These are phyloP conservation scores for Camelus dromedarius DNA, from an alignment of 2,113 vertebrate genomes.

Conservation along the genomic window DNA sequence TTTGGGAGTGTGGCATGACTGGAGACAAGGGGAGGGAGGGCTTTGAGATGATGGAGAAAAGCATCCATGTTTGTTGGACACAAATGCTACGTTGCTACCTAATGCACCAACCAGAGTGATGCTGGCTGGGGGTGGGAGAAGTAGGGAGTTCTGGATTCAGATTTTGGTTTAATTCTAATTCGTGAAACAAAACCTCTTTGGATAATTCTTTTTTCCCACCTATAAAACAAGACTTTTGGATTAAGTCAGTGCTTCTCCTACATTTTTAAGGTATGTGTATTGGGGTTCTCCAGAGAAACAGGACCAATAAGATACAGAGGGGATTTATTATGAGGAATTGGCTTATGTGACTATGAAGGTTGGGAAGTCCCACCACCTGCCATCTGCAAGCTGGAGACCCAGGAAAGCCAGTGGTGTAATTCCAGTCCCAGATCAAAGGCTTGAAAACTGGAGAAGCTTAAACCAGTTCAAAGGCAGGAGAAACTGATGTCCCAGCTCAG, in stretches of 20 bases:
- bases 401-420: neutral
- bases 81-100: neutral
- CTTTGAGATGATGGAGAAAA: neutral
- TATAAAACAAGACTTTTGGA: neutral
- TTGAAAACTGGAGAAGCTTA: neutral
- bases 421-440: neutral
- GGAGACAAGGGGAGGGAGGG: no score
- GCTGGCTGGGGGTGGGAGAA: neutral
- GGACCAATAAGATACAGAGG: neutral
- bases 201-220: no score
- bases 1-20: neutral
- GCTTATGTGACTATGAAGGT: neutral
- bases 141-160: neutral
- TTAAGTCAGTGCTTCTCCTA: neutral
- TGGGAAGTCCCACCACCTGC: no score
- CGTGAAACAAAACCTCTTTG: neutral
- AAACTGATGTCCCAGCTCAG: neutral
- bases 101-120: no score
- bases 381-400: neutral
- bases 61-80: fast-evolving
- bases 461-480: neutral
- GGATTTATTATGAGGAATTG: neutral
- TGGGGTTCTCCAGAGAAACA: neutral
- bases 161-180: neutral
- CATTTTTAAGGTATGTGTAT: neutral